Evolutionary conservation across 1,140 invertebrate species (phyloP).

Genomic region (Leptestheria dahalacensis): DNA sequence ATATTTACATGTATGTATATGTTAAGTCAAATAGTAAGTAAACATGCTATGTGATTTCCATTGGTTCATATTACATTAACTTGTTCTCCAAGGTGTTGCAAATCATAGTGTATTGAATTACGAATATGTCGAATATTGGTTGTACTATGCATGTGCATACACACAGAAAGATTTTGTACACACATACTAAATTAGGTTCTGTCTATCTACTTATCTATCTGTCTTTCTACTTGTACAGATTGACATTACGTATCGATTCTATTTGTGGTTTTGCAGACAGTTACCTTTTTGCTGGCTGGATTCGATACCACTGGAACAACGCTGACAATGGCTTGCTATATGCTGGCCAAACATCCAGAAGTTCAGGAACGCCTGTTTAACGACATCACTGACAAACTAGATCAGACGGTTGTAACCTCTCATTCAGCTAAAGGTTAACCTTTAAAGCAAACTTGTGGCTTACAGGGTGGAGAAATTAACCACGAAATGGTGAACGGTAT

Average conservation of each 20-base stretch:
- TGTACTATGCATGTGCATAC: too few species aligned
- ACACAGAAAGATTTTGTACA: too few species aligned
- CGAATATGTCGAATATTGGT: too few species aligned
- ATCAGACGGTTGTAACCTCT: not conserved
- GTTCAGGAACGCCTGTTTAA: slow-evolving; percentile 30
- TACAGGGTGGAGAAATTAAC: slow-evolving; percentile 34
- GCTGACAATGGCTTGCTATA: slow-evolving; percentile 45
- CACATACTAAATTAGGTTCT: too few species aligned
- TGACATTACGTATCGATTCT: not conserved
- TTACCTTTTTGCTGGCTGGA: slow-evolving; percentile 53
- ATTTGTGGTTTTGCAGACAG: slow-evolving; percentile 29
- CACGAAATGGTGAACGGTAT: slow-evolving; percentile 44
- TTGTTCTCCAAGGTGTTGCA: too few species aligned
- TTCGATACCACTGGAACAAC: slow-evolving; percentile 60
- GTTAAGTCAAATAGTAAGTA: too few species aligned
- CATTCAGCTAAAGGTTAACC: not conserved
- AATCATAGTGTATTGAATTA: too few species aligned
- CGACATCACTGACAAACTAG: slow-evolving; percentile 22
- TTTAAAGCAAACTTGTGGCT: not conserved
- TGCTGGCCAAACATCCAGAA: slow-evolving; percentile 48
- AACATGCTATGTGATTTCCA: not conserved
- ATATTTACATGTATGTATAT: too few species aligned
- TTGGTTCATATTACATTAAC: not conserved
- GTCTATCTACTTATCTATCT: too few species aligned
- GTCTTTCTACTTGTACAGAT: not conserved